Evolutionary conservation across 2,797 vertebrate species (phyloP).

Genomic region (Oceanodroma leucorhoa): DNA sequence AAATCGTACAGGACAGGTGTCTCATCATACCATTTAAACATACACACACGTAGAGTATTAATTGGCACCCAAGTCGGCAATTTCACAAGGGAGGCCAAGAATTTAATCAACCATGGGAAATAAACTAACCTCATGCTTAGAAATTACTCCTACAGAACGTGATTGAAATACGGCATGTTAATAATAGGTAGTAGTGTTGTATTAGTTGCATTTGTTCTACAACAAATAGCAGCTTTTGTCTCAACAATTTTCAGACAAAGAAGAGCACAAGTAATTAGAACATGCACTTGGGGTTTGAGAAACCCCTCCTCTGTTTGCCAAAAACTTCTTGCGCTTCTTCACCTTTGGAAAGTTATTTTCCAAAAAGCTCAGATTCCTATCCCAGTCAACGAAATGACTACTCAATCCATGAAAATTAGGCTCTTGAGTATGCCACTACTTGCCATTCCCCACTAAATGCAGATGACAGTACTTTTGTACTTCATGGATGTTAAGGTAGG

Average conservation of each 20-base stretch:
- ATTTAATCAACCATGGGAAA: constrained; percentile 61
- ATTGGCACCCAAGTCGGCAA: constrained; percentile 43
- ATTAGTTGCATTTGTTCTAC: background rate
- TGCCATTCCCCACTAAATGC: background rate
- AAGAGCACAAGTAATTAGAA: background rate
- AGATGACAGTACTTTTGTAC: background rate
- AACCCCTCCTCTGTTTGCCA: background rate
- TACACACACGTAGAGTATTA: constrained; percentile 33
- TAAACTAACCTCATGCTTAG: constrained; percentile 18
- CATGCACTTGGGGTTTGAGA: background rate
- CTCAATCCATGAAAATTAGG: background rate
- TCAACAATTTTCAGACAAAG: background rate
- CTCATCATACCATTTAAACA: constrained; percentile 46
- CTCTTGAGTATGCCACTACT: background rate
- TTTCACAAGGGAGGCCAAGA: constrained; percentile 78
- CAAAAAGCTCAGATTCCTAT: background rate
- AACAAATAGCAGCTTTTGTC: background rate
- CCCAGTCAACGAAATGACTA: background rate
- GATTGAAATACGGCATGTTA: background rate
- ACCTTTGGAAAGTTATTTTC: background rate
- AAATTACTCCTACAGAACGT: background rate
- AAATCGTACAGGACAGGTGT: constrained; percentile 50
- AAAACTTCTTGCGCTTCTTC: background rate
- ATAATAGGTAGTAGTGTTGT: background rate
- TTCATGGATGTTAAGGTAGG: background rate